Evolutionary conservation across 2,113 vertebrate genomes (phyloP).

Genomic region (Scatophagus argus): DNA sequence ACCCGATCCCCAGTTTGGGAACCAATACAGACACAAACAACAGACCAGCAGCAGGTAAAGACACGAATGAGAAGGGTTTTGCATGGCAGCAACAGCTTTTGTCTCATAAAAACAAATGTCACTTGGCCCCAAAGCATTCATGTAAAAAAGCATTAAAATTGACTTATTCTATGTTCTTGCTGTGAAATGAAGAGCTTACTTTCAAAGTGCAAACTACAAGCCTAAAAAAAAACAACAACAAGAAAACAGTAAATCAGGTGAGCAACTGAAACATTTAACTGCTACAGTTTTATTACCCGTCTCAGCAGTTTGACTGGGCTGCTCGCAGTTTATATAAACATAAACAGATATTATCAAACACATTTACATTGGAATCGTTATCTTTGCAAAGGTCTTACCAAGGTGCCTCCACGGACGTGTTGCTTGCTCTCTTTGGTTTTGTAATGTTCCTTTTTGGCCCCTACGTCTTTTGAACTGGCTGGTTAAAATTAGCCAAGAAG

Average conservation of each 20-base stretch:
- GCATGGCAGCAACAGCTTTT: neutral
- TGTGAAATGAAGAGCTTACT: neutral
- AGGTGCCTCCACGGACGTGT: constrained; percentile 3
- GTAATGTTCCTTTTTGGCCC: constrained; percentile 37
- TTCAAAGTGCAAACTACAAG: neutral
- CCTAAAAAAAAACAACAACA: too few species aligned
- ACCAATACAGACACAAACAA: neutral
- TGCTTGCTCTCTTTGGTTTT: constrained; percentile 35
- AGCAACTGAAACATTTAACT: neutral
- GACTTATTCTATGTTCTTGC: neutral
- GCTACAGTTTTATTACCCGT: neutral
- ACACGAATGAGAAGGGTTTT: too few species aligned
- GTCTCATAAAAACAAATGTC: neutral
- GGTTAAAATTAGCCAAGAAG: constrained; percentile 76
- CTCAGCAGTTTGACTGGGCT: neutral
- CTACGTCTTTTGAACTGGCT: constrained; percentile 35
- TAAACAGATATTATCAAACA: neutral
- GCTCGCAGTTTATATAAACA: neutral
- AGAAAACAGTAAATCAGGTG: neutral
- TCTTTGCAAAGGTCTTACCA: constrained; percentile 51
- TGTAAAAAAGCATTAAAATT: neutral
- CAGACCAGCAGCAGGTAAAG: neutral
- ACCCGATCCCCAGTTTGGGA: neutral
- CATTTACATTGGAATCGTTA: neutral
- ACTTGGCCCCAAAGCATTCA: neutral